Percentiles rank a stretch among this genome's conserved stretches.
These are phyloP conservation scores for Miniopterus natalensis DNA, from an alignment of 2,113 vertebrate species.

Conservation along the genomic window DNA sequence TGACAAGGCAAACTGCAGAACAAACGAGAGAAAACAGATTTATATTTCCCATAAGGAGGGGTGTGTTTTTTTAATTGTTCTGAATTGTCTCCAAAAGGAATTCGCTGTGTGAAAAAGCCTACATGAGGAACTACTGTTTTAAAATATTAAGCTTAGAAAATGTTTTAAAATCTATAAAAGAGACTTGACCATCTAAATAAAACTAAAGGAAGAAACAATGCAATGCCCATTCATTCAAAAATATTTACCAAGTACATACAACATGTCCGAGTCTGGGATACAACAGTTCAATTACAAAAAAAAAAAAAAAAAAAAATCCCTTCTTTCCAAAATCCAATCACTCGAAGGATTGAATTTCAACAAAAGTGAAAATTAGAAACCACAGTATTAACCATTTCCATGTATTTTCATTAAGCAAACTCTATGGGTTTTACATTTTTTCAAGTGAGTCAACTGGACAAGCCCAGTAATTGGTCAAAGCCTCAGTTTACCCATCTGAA, in stretches of 20 bases:
- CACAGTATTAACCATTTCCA: neutral
- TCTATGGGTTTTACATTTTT: neutral
- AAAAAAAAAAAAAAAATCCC: neutral
- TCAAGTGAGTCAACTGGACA: neutral
- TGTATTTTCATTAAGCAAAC: conserved; percentile 45
- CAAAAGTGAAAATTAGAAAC: conserved; percentile 39
- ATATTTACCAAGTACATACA: neutral
- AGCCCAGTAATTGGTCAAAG: conserved; percentile 29
- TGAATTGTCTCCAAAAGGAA: neutral
- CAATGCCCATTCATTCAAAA: neutral
- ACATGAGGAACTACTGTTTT: neutral
- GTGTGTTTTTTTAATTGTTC: neutral
- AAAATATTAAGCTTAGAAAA: conserved; percentile 37
- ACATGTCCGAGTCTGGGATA: neutral
- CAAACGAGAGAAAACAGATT: neutral
- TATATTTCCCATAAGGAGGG: neutral
- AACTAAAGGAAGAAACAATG: neutral
- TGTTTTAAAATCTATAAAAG: conserved; percentile 4
- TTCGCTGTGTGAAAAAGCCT: neutral
- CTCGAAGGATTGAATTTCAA: neutral
- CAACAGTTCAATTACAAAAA: neutral
- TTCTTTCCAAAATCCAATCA: neutral
- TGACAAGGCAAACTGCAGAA: conserved; percentile 30
- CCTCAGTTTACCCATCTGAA: conserved; percentile 45
- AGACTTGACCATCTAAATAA: conserved; percentile 13